Evolutionary conservation across 2,888 invertebrate species (phyloP), one percentile per base, ranked within the genome.

Genomic region (Drosophila neonasuta): DNA sequence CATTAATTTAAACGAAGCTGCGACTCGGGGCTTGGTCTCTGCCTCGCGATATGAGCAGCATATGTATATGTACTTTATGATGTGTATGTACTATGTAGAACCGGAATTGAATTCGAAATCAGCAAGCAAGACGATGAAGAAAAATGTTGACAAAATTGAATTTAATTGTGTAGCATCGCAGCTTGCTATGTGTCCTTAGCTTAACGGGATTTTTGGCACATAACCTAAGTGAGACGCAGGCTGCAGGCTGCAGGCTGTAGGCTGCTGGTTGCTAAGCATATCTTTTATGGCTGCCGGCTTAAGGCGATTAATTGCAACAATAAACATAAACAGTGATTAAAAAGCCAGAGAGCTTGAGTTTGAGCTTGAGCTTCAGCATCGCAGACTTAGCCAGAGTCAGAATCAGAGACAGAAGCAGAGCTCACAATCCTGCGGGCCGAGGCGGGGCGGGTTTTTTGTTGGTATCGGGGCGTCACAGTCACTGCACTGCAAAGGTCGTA

Each of bases 401-500:
- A 48, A 30, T 8, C 30, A 32, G 24, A 29, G 17, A 17, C 17
- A 17, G 17, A 17, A 20, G 3, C 20, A 20, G 20, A 20, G 51
- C 51, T 45, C 7, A 17, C 24, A 54, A 29, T 61, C 24, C 17
- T 17, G 54, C 8, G 20, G 29, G 8, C 34, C 9, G 34, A 24
- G 2, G 4, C 3, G 7, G 13, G 17, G 13, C 10, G 55, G 13
- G 46, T 32, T 44, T 45, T 24, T 24, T 24, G 24, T 29, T 54
- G 39, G n/a, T 36, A 54, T 24, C 7, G 51, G 8, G 39, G 54
- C 51, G 39, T 46, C 52, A 51, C 74, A 80, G 80, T 81, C 78
- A 75, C 67, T 83, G 86, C 73, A 75, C 80, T 77, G 50, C 71
- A 82, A 82, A 82, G 81, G 81, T 86, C 86, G 81, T 82, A 73